Evolutionary conservation across 2,113 vertebrate species (phyloP), one percentile per base, ranked within the genome.

Genomic region (Siniperca chuatsi): DNA sequence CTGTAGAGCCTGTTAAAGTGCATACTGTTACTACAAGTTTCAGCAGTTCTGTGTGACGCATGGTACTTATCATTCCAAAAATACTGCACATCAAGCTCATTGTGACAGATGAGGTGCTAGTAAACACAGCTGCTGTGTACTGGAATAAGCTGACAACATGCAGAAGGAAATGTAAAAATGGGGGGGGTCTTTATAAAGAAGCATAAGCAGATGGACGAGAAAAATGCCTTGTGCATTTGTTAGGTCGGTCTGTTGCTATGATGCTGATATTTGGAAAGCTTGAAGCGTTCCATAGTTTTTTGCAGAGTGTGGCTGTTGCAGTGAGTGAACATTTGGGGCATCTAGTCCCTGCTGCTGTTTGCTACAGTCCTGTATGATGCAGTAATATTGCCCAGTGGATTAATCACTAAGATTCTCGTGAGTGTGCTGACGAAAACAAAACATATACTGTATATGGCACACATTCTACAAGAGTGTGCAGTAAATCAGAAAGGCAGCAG

Each of bases 1-100:
- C 60, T 73, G 50, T 44, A 64, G 33, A 79, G 61, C 21, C 37
- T 78, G 33, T 68, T 23, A 4, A 4, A 75, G 13, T 70, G 35
- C 64, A 79, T 83, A 8, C 50, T 70, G 48, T 64, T 73, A 55
- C 13, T 54, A 29, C 50, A 90, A 91, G 91, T 92, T 94, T 87
- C 5, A 83, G 40, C 40, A 68, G 77, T 74, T 81, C 35, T 78
- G 58, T 78, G 46, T 61, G 29, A 71, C 25, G 6, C 16, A 74
- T 69, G 40, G 48, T 79, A 75, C 48, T 81, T 80, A 65, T 78
- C n/a, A 57, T 68, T 70, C 18, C 6, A 21, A 72, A 67, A 82
- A 88, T 78, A 66, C 65, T 78, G 72, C 65, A 85, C 50, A 42
- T 46, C 25, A 29, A 55, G 62, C 74, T 73, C 7, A n/a, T 35